Base-by-base conservation (phyloP, 2,113 vertebrate genomes). In the Nicator chloris region DNA sequence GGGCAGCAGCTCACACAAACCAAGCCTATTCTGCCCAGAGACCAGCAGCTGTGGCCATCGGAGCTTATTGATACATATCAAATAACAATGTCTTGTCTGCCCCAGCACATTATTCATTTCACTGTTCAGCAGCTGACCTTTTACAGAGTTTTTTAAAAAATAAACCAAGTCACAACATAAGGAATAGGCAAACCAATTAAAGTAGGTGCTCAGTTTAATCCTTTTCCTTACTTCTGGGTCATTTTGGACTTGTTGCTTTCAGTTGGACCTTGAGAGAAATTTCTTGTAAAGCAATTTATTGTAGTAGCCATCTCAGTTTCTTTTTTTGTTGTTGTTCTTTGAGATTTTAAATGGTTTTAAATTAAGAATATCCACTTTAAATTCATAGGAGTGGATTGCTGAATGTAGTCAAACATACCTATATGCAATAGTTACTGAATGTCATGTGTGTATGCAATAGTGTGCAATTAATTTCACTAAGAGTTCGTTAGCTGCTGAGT, bases 21-120 rank as follows among this genome's bases (percentile, higher is more conserved):
- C 50, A 64, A 2, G 11, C 27, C 13, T 4, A n/a, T 13, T 10
- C 15, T n/a, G 57, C 37, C 50, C 64, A 57, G 33, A 30, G 42
- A n/a, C 15, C 20, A 23, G 33, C 6, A 11, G 37, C 50, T 71
- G 13, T 13, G 35, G 42, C 4, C 1, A 47, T 17, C 0, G 0
- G 31, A 37, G 9, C 15, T 40, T 19, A 28, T 16, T 16, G 37
- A 28, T 37, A 51, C 3, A 24, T 7, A 28, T 13, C 27, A 66
- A 85, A 60, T 44, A 78, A 47, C 1, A 0, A 13, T 3, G 1
- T 39, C 64, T 66, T 80, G 56, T 33, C 19, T 93, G 60, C 50
- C 65, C 10, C 1, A 2, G 9, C 47, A 60, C 18, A 28, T 93
- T 75, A 63, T 6, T 44, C 5, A 63, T 65, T 90, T 75, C 39